phyloP scores from a whole-genome alignment of 92 coral and sea anemone genomes.

The Porites divaricata region DNA sequence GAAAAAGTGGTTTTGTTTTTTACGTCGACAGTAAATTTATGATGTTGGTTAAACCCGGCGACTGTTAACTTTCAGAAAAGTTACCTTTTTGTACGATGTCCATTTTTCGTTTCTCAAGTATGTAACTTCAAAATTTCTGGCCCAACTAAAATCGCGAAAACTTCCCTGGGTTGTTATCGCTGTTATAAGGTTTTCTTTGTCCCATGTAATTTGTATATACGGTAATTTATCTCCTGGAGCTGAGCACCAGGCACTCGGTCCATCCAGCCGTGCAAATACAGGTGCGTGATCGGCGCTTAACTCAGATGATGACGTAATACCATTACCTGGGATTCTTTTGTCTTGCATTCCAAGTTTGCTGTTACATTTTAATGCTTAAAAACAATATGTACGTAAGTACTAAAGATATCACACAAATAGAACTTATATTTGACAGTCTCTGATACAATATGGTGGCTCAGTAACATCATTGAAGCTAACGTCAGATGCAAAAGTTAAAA shows the following conservation, averaged over 20 bases:
- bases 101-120: constrained; percentile 2
- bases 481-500: no score
- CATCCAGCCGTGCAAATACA: constrained; percentile 15
- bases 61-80: neutral
- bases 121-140: neutral
- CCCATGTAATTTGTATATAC: constrained; percentile 5
- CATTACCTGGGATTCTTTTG: constrained; percentile 12
- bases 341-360: constrained; percentile 25
- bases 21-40: neutral
- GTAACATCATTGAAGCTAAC: no score
- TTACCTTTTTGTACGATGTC: neutral
- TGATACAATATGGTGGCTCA: no score
- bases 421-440: no score
- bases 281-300: neutral
- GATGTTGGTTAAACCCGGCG: no score
- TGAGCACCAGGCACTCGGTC: no score
- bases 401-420: no score
- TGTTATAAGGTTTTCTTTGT: neutral
- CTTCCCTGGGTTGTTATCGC: constrained; percentile 29
- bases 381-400: neutral
- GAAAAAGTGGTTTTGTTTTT: neutral
- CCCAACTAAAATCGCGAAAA: neutral
- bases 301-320: constrained; percentile 26
- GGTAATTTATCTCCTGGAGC: no score
- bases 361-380: neutral